Percentiles rank a stretch among this genome's conserved stretches.
Evolutionary conservation across 2,113 vertebrate genomes (phyloP).

Genomic region (Myrmecobius fasciatus): DNA sequence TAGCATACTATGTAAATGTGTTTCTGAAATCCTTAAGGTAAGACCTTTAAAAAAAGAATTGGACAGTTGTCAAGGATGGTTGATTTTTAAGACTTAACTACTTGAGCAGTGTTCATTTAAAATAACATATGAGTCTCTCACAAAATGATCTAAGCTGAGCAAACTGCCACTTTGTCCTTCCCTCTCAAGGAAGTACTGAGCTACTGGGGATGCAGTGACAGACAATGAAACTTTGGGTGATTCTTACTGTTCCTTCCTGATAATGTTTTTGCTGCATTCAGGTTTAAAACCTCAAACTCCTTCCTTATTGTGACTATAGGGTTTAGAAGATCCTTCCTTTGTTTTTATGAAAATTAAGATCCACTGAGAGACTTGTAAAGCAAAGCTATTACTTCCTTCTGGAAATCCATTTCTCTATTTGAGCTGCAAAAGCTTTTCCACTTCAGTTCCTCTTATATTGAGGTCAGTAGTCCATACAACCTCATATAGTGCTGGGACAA

Average conservation of each 20-base stretch:
- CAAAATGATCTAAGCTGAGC: slow-evolving; percentile 72
- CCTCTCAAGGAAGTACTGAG: slow-evolving; percentile 63
- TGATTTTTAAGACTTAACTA: slow-evolving; percentile 79
- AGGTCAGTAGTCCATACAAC: background rate
- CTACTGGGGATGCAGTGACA: slow-evolving; percentile 1
- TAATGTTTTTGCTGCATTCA: background rate
- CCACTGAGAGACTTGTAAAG: background rate
- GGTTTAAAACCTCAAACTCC: slow-evolving; percentile 12
- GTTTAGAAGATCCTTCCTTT: background rate
- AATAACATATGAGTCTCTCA: slow-evolving; percentile 77
- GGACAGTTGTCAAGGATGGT: slow-evolving; percentile 77
- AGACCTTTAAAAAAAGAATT: slow-evolving; percentile 62
- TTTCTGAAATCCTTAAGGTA: slow-evolving; percentile 75
- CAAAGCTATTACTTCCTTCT: background rate
- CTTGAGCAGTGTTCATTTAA: slow-evolving; percentile 68
- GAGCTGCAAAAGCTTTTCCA: background rate
- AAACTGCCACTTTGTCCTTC: slow-evolving; percentile 77
- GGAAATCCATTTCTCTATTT: background rate
- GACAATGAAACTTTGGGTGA: slow-evolving; percentile 35
- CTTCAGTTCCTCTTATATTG: background rate
- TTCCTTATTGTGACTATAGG: background rate
- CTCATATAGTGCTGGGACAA: background rate
- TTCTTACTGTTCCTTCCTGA: slow-evolving; percentile 38
- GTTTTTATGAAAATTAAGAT: background rate
- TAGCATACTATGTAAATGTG: slow-evolving; percentile 44